phyloP scores from a whole-genome alignment of 2,888 invertebrate genomes.

The Platypus cylindrus region DNA sequence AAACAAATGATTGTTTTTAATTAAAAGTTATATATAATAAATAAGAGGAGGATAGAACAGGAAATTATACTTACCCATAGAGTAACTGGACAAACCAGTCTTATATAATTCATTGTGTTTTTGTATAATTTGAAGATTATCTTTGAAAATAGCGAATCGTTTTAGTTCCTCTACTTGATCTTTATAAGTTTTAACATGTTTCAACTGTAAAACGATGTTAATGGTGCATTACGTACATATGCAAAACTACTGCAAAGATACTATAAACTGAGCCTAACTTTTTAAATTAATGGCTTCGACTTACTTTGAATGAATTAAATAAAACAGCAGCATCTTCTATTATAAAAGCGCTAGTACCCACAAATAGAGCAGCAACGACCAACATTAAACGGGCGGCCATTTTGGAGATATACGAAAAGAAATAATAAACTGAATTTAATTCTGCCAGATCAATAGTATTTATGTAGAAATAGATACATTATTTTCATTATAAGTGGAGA shows the following conservation, averaged over 20 bases:
- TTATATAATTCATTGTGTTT: slow-evolving; percentile 13
- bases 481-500: too few species aligned
- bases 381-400: too few species aligned
- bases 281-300: too few species aligned
- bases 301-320: slow-evolving; percentile 12
- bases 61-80: slow-evolving; percentile 1
- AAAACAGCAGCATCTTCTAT: slow-evolving; percentile 2
- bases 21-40: background rate
- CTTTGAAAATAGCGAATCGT: slow-evolving; percentile 10
- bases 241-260: too few species aligned
- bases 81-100: slow-evolving; percentile 7
- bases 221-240: too few species aligned
- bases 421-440: too few species aligned
- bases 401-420: too few species aligned
- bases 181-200: slow-evolving; percentile 8
- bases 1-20: background rate
- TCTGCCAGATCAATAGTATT: too few species aligned
- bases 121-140: slow-evolving; percentile 10
- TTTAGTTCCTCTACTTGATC: slow-evolving; percentile 12
- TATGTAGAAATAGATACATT: too few species aligned
- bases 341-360: slow-evolving; percentile 5
- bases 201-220: slow-evolving; percentile 5
- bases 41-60: background rate
- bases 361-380: too few species aligned
- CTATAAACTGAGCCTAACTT: too few species aligned